Conservation (phyloP, 2,888 invertebrate species). For the Pyrgus malvae region DNA sequence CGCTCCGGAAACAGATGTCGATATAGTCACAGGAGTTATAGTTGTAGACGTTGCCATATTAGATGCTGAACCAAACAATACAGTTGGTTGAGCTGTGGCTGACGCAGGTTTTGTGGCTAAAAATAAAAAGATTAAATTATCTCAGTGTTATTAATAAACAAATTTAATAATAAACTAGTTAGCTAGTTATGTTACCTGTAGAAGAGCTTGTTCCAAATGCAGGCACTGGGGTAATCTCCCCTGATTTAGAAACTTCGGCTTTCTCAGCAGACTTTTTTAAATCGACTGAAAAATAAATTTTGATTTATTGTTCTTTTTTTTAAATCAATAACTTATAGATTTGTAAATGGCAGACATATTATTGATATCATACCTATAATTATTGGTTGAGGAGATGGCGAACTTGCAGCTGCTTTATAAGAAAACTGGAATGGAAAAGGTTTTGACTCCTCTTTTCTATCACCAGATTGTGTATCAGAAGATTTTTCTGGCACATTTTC, state of each 20-base stretch:
- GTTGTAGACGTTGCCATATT: constrained; percentile 22
- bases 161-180: background rate
- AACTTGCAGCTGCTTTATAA: constrained; percentile 39
- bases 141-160: background rate
- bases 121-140: background rate
- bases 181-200: background rate
- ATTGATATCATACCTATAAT: constrained; percentile 38
- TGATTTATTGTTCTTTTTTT: background rate
- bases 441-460: constrained; percentile 49
- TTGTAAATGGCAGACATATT: background rate
- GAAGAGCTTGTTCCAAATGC: constrained; percentile 8
- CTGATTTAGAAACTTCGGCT: constrained; percentile 12
- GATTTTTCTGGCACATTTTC: constrained; percentile 52
- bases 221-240: background rate
- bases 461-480: constrained; percentile 33
- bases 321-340: background rate
- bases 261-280: constrained; percentile 32
- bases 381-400: constrained; percentile 37
- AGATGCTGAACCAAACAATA: constrained; percentile 22
- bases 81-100: constrained; percentile 14
- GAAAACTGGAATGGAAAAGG: constrained; percentile 42
- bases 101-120: constrained; percentile 13
- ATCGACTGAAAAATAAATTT: constrained; percentile 31
- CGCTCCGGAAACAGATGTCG: constrained; percentile 52
- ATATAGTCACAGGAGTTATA: constrained; percentile 32